Percentiles rank a stretch among this genome's conserved stretches.
Evolutionary conservation across 2,797 vertebrate species (phyloP).

Genomic region (Siniperca undulata): DNA sequence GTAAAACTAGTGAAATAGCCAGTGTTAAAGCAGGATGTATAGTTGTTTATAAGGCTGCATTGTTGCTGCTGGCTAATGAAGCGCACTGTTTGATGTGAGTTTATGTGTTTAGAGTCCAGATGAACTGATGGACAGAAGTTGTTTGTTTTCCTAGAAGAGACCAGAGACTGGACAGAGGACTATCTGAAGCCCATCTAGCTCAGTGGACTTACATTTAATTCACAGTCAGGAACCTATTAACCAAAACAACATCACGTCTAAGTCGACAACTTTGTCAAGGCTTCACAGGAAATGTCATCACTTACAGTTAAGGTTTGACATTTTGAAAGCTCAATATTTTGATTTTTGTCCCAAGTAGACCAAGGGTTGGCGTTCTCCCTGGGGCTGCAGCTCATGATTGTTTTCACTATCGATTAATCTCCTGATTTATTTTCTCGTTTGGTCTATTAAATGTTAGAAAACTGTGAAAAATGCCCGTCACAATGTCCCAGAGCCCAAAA

Average conservation of each 20-base stretch:
- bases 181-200: neutral
- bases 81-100: slow-evolving; percentile 24
- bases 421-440: neutral
- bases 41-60: slow-evolving; percentile 33
- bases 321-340: neutral
- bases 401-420: neutral
- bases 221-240: neutral
- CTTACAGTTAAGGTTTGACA: neutral
- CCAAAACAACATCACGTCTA: neutral
- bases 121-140: neutral
- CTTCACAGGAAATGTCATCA: slow-evolving; percentile 8
- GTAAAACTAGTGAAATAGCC: slow-evolving; percentile 32
- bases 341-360: neutral
- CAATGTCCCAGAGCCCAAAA: neutral
- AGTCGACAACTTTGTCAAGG: slow-evolving; percentile 15
- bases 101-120: slow-evolving; percentile 47
- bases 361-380: neutral
- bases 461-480: neutral
- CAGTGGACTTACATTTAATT: neutral
- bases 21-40: slow-evolving; percentile 12
- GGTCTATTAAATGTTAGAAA: neutral
- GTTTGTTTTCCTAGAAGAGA: slow-evolving; percentile 21
- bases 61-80: slow-evolving; percentile 32
- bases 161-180: neutral
- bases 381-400: neutral